Conservation (phyloP, 2,113 vertebrate species). For the Piprites chloris region DNA sequence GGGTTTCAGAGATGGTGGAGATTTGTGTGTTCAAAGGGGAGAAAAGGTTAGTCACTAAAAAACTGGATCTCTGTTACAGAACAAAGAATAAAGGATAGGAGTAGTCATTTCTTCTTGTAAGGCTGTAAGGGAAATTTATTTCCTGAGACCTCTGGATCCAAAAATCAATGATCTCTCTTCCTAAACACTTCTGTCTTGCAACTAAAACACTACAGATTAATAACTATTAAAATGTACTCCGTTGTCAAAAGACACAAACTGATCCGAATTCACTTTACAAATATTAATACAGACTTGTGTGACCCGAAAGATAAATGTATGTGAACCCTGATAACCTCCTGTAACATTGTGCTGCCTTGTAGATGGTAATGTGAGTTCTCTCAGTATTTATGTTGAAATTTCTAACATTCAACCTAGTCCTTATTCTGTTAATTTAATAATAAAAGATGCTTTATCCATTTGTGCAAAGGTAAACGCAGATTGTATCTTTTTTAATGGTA, state of each 20-base stretch:
- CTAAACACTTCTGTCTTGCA: constrained; percentile 66
- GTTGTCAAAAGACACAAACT: constrained; percentile 62
- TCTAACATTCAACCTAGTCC: constrained; percentile 88
- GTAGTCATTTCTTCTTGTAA: constrained; percentile 63
- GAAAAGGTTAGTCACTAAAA: constrained; percentile 50
- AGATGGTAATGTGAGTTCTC: constrained; percentile 91
- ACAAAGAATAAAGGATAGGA: constrained; percentile 58
- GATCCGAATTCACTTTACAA: constrained; percentile 75
- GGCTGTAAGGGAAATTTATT: constrained; percentile 61
- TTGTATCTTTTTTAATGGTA: constrained; percentile 92
- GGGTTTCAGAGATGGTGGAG: constrained; percentile 37
- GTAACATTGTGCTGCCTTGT: constrained; percentile 94
- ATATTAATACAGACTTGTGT: constrained; percentile 78
- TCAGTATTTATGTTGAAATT: constrained; percentile 85
- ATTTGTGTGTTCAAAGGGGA: constrained; percentile 8
- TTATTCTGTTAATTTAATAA: constrained; percentile 88
- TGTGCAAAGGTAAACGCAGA: constrained; percentile 89
- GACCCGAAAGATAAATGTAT: constrained; percentile 75
- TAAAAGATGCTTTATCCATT: constrained; percentile 84
- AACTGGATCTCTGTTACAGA: constrained; percentile 56
- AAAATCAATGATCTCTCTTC: constrained; percentile 65
- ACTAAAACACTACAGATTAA: constrained; percentile 78
- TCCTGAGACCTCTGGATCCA: constrained; percentile 64
- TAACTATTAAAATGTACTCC: constrained; percentile 70
- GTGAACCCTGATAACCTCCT: constrained; percentile 80